Conservation (phyloP, 2,888 invertebrate species). For the Leucoptera coffeella region DNA sequence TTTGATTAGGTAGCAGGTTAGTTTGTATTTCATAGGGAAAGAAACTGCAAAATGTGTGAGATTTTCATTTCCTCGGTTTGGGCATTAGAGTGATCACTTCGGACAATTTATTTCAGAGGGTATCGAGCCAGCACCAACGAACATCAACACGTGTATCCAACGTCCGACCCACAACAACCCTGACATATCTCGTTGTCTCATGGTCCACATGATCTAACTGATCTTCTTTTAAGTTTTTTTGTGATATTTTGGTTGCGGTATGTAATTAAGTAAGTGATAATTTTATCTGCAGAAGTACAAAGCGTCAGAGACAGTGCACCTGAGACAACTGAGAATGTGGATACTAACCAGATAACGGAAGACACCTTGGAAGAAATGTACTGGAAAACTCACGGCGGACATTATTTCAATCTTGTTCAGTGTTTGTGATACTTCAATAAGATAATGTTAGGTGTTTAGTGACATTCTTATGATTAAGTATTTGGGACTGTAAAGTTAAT, state of each 20-base stretch:
- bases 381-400: constrained; percentile 60
- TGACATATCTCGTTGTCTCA: constrained; percentile 58
- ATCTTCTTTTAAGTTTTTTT: constrained; percentile 15
- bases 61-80: no score
- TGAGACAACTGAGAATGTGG: constrained; percentile 40
- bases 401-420: constrained; percentile 50
- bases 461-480: constrained; percentile 11
- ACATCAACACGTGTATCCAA: constrained; percentile 42
- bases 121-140: constrained; percentile 40
- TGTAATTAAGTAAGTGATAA: no score
- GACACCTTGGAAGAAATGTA: constrained; percentile 51
- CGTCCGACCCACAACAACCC: constrained; percentile 54
- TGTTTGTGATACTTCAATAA: no score
- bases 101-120: constrained; percentile 55
- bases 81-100: no score
- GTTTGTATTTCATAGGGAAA: no score
- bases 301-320: constrained; percentile 37
- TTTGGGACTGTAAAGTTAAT: constrained; percentile 23
- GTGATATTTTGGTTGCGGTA: no score
- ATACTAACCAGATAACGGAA: constrained; percentile 38
- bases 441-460: no score
- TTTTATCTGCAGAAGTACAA: constrained; percentile 53
- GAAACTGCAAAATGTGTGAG: no score
- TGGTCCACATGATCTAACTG: constrained; percentile 60
- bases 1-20: no score